Percentiles rank a stretch among this genome's conserved stretches.
phyloP scores from a whole-genome alignment of 2,888 invertebrate species.

The Drosophila stalkeri region DNA sequence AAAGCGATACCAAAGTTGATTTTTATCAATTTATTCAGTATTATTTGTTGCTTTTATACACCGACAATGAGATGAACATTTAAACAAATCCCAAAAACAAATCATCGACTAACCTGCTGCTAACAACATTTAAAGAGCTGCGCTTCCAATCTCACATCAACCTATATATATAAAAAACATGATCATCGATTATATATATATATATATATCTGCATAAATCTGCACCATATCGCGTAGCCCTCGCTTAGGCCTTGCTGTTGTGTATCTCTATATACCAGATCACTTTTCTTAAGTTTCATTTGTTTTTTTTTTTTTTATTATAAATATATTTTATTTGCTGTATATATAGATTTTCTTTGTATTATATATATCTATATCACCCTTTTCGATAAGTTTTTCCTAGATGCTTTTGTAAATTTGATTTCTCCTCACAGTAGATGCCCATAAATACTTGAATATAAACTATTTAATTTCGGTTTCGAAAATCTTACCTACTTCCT shows the following conservation, averaged over 20 bases:
- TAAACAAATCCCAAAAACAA: conserved; percentile 10
- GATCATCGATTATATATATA: conserved; percentile 1
- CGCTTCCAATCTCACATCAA: conserved; percentile 32
- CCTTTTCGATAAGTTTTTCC: conserved; percentile 3
- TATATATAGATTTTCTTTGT: not conserved
- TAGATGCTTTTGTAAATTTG: conserved; percentile 8
- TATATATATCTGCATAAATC: not conserved
- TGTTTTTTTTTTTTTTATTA: not conserved
- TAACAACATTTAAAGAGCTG: conserved; percentile 36
- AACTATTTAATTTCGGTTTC: conserved; percentile 4
- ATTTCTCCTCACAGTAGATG: conserved; percentile 8
- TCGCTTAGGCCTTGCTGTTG: conserved; percentile 40
- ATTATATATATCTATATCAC: not conserved
- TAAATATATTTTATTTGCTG: conserved; percentile 6
- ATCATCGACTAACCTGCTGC: conserved; percentile 32
- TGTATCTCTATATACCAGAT: not conserved
- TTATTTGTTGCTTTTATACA: conserved; percentile 75
- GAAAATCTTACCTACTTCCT: conserved; percentile 35
- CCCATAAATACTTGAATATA: not conserved
- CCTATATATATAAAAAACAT: not conserved
- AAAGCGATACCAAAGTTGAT: conserved; percentile 61
- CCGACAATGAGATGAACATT: conserved; percentile 29
- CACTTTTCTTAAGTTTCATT: not conserved
- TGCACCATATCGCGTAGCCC: conserved; percentile 31
- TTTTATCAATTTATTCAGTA: conserved; percentile 74